Evolutionary conservation across 2,888 invertebrate species (phyloP), one percentile per base, ranked within the genome.

Genomic region (Rhopalosiphum nymphaeae): DNA sequence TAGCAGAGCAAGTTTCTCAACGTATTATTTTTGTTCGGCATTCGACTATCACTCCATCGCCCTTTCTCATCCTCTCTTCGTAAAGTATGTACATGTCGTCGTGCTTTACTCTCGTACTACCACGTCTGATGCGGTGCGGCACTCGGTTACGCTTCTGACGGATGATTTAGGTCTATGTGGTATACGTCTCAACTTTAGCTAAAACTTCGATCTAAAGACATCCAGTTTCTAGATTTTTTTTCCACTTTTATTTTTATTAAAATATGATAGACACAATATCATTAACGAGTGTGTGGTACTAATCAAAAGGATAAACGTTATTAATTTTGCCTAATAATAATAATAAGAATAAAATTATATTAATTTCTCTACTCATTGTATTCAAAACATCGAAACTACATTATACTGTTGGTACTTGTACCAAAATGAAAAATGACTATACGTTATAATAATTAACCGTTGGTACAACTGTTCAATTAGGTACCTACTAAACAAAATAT

Each of bases 1-100:
- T 91, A 94, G 85, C 86, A 11, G 91, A 91, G 25, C 36, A 91
- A 94, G 85, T 94, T 94, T 94, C 61, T 94, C 49, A 16, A 49
- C n/a, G 85, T 94, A 93, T 53, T 44, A 78, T 86, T 78, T 90
- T 36, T 42, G 61, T 90, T 90, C 46, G 89, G 61, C 85, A 53
- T 84, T 88, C 53, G n/a, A n/a, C 49, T 42, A 84, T 89, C 53
- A 29, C 13, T 5, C 29, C 16, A 16, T 53, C 36, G 42, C 67
- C 36, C 67, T 46, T 49, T 36, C 88, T 36, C 42, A 42, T 42
- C 11, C 44, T n/a, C 61, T 9, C 46, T 61, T 53, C 21, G 36
- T 36, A 78, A 78, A 21, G 78, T 78, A 21, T 7, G 36, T 44
- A 11, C 9, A 29, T 91, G 53, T 84, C 53, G 46, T 90, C 90